Evolutionary conservation across 2,113 vertebrate species (phyloP).

Genomic region (Heterochromis multidens): DNA sequence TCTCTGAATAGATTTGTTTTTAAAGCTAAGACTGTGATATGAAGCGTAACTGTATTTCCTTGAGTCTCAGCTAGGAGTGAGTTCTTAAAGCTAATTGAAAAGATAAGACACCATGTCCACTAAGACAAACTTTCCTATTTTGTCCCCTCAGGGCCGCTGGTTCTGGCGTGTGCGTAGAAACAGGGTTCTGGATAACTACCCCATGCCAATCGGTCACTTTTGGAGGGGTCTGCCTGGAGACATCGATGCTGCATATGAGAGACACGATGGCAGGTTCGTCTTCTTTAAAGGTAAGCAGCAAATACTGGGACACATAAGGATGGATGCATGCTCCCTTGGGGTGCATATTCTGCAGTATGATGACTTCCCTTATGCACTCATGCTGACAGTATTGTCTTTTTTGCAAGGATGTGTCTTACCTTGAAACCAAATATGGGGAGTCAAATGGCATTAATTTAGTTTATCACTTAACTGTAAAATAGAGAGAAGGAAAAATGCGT

Average conservation of each 20-base stretch:
- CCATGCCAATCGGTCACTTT: slow-evolving; percentile 96
- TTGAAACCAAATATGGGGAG: not conserved
- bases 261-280: slow-evolving; percentile 91
- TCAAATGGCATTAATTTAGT: not conserved
- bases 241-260: slow-evolving; percentile 91
- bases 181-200: slow-evolving; percentile 94
- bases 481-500: not conserved
- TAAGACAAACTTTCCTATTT: not conserved
- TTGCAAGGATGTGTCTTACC: not conserved
- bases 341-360: not conserved
- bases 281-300: slow-evolving; percentile 91
- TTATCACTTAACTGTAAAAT: not conserved
- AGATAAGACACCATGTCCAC: not conserved
- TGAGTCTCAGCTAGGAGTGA: not conserved
- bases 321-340: not conserved
- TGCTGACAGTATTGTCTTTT: accelerated
- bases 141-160: slow-evolving; percentile 84
- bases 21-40: not conserved
- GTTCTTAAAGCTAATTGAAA: not conserved
- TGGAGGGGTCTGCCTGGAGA: slow-evolving; percentile 93
- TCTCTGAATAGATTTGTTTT: not conserved
- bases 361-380: not conserved
- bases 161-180: slow-evolving; percentile 97
- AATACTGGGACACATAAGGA: not conserved
- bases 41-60: not conserved